Conservation (phyloP, 2,888 invertebrate genomes). For the Cabera pusaria region DNA sequence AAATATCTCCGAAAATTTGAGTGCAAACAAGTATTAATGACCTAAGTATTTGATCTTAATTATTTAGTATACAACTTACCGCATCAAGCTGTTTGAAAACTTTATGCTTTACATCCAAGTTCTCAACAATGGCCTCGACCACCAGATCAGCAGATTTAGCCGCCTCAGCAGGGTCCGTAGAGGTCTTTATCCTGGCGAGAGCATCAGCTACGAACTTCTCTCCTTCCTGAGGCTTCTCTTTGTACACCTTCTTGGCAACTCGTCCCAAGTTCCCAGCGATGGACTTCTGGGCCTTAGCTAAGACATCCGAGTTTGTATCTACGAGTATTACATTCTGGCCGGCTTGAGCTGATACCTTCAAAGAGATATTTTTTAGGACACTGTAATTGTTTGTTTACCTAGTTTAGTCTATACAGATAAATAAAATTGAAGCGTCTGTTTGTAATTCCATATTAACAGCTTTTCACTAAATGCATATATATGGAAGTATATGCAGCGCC, state of each 20-base stretch:
- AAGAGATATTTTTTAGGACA: too few relatives aligned
- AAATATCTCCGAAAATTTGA: too few relatives aligned
- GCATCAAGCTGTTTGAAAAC: slow-evolving; percentile 89
- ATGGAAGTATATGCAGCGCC: too few relatives aligned
- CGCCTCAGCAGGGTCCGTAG: slow-evolving; percentile 83
- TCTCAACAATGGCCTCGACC: slow-evolving; percentile 94
- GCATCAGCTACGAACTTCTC: slow-evolving; percentile 87
- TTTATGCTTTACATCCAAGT: slow-evolving; percentile 89
- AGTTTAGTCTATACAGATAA: too few relatives aligned
- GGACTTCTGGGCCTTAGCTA: slow-evolving; percentile 87
- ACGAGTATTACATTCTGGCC: slow-evolving; percentile 92
- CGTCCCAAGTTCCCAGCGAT: slow-evolving; percentile 88
- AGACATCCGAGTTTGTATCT: slow-evolving; percentile 88
- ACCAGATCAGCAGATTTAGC: slow-evolving; percentile 88
- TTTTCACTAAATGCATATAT: too few relatives aligned
- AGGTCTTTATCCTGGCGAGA: slow-evolving; percentile 80
- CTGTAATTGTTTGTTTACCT: too few relatives aligned
- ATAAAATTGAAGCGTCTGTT: too few relatives aligned
- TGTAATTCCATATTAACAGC: too few relatives aligned
- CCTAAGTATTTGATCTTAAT: too few relatives aligned
- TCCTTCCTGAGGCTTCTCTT: slow-evolving; percentile 85
- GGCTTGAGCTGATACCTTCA: slow-evolving; percentile 91
- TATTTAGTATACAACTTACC: too few relatives aligned
- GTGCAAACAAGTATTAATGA: too few relatives aligned
- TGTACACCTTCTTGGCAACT: slow-evolving; percentile 91